These are phyloP conservation scores for Glyphotaelius pellucidus DNA, from an alignment of 2,888 invertebrate species.

Conservation along the genomic window DNA sequence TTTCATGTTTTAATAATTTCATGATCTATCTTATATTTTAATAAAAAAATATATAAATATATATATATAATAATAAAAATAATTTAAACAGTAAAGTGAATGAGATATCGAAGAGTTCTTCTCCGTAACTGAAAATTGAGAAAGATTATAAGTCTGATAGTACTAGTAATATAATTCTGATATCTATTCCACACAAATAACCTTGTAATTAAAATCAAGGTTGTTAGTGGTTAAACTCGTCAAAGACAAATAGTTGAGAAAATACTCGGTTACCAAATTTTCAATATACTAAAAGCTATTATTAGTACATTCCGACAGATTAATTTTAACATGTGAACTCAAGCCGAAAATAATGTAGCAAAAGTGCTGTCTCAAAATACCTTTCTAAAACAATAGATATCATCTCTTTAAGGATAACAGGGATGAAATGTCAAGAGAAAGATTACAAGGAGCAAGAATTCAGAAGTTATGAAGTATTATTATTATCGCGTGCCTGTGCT, in stretches of 20 bases:
- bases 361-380: not conserved
- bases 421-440: not conserved
- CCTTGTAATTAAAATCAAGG: not conserved
- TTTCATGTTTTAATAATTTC: too few species aligned
- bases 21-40: too few species aligned
- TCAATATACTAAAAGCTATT: not conserved
- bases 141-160: too few species aligned
- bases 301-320: not conserved
- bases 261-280: not conserved
- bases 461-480: not conserved
- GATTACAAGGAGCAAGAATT: not conserved
- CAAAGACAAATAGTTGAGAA: not conserved
- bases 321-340: not conserved
- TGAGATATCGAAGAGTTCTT: too few species aligned
- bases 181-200: not conserved
- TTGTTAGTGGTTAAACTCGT: not conserved
- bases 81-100: too few species aligned
- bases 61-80: too few species aligned
- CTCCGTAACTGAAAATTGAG: too few species aligned
- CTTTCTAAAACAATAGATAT: not conserved
- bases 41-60: too few species aligned
- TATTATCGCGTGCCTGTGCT: not conserved
- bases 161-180: too few species aligned
- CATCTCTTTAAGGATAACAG: not conserved
- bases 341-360: not conserved